Conservation (phyloP, 92 coral and sea anemone genomes). For the Parazoanthus darwini region DNA sequence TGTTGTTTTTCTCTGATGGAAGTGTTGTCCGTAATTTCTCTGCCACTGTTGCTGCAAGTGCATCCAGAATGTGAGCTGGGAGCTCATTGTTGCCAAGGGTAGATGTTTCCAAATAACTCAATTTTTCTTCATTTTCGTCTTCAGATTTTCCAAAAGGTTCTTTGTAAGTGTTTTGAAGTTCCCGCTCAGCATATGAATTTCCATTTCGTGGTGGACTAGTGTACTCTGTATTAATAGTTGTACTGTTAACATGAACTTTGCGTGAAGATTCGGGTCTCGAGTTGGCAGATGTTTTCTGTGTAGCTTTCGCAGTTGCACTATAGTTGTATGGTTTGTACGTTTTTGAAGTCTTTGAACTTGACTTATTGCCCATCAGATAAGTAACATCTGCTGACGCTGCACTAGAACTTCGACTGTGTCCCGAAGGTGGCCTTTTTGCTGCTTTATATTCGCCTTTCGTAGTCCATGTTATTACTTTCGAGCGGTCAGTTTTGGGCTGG, state of each 20-base stretch:
- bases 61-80: conserved; percentile 75
- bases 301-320: background rate
- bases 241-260: conserved; percentile 18
- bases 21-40: conserved; percentile 63
- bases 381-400: conserved; percentile 26
- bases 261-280: conserved; percentile 20
- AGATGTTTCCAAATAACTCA: background rate
- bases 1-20: conserved; percentile 39
- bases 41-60: conserved; percentile 88
- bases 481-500: conserved; percentile 72
- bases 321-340: conserved; percentile 67
- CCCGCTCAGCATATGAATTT: conserved; percentile 18
- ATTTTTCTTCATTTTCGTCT: background rate
- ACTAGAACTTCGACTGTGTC: conserved; percentile 34
- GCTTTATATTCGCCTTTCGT: conserved; percentile 62
- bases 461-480: conserved; percentile 83
- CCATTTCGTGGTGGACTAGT: conserved; percentile 19
- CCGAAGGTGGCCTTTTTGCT: conserved; percentile 73
- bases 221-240: conserved; percentile 26
- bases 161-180: background rate
- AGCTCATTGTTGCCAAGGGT: conserved; percentile 6
- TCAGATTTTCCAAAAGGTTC: conserved; percentile 6
- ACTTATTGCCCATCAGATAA: conserved; percentile 13
- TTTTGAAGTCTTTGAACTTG: conserved; percentile 34
- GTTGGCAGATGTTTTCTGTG: background rate